Evolutionary conservation across 1,140 invertebrate species (phyloP).

Genomic region (Pseudomyrmex concolor): DNA sequence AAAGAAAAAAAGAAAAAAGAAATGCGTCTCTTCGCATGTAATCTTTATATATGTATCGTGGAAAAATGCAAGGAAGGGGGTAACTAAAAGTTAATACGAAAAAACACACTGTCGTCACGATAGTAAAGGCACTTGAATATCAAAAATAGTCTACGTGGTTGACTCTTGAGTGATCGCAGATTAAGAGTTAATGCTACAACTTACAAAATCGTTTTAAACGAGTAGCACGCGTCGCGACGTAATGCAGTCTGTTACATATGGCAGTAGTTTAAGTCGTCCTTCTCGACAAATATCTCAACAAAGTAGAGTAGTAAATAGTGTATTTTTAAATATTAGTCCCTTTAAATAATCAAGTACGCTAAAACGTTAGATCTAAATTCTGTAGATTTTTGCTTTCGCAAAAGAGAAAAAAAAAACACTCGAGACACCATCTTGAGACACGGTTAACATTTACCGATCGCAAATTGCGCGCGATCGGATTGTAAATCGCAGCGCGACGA

Average conservation of each 20-base stretch:
- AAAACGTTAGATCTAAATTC: conserved; percentile 57
- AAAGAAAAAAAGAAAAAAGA: too few relatives aligned
- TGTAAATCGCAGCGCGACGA: not conserved
- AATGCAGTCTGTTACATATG: conserved; percentile 77
- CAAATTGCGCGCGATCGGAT: not conserved
- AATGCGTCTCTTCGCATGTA: not conserved
- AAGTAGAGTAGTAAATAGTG: conserved; percentile 54
- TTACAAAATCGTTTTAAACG: conserved; percentile 25
- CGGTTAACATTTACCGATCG: not conserved
- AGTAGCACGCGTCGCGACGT: conserved; percentile 8
- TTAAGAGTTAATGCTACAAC: conserved; percentile 38
- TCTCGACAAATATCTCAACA: conserved; percentile 71
- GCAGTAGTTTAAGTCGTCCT: conserved; percentile 74
- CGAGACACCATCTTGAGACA: not conserved
- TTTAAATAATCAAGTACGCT: conserved; percentile 65
- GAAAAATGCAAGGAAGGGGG: not conserved
- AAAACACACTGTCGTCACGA: conserved; percentile 47
- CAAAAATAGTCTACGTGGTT: conserved; percentile 51
- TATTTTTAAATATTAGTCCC: conserved; percentile 66
- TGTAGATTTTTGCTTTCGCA: conserved; percentile 21
- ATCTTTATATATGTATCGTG: not conserved
- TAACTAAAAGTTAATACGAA: conserved; percentile 42
- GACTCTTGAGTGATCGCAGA: conserved; percentile 12
- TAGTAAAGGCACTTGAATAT: conserved; percentile 68
- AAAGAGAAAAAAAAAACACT: not conserved